A percentile compares a stretch with the other conserved stretches of the same genome.
Evolutionary conservation across 2,113 vertebrate genomes (phyloP).

Genomic region (Embiotoca jacksoni): DNA sequence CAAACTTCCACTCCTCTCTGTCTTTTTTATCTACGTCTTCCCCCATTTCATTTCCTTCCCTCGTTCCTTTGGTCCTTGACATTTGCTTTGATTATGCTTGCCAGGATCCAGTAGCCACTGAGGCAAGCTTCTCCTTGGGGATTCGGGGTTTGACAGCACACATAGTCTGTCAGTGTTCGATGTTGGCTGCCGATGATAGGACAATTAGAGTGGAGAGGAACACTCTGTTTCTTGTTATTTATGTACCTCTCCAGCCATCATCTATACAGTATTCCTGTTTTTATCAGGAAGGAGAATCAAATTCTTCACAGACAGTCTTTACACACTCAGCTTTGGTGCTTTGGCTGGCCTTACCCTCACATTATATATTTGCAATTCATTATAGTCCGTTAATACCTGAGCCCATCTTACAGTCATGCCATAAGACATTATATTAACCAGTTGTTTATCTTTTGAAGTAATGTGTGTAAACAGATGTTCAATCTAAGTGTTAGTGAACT

Average conservation of each 20-base stretch:
- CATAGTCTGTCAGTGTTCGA: slow-evolving; percentile 70
- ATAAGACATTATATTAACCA: slow-evolving; percentile 29
- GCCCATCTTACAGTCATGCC: slow-evolving; percentile 14
- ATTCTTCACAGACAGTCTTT: slow-evolving; percentile 25
- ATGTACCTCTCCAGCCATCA: slow-evolving; percentile 47
- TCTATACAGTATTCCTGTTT: slow-evolving; percentile 7
- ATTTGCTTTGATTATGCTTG: slow-evolving; percentile 72
- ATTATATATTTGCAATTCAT: slow-evolving; percentile 13
- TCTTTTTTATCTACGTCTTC: slow-evolving; percentile 74
- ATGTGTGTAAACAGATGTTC: neutral
- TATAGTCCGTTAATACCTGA: slow-evolving; percentile 9
- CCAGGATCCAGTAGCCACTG: slow-evolving; percentile 71
- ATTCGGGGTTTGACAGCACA: slow-evolving; percentile 76
- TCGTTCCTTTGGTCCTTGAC: slow-evolving; percentile 71
- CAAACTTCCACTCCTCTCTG: slow-evolving; percentile 75
- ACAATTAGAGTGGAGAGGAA: slow-evolving; percentile 66
- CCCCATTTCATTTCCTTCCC: slow-evolving; percentile 60
- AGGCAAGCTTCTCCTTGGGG: slow-evolving; percentile 67
- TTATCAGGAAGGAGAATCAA: slow-evolving; percentile 34
- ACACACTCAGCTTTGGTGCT: slow-evolving; percentile 20
- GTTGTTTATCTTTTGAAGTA: neutral
- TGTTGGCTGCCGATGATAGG: slow-evolving; percentile 73
- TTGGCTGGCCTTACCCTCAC: slow-evolving; percentile 15
- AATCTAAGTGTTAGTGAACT: slow-evolving; percentile 11
- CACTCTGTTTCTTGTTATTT: slow-evolving; percentile 64